Conservation (phyloP, 2,797 vertebrate species). For the Crenuchus spilurus region DNA sequence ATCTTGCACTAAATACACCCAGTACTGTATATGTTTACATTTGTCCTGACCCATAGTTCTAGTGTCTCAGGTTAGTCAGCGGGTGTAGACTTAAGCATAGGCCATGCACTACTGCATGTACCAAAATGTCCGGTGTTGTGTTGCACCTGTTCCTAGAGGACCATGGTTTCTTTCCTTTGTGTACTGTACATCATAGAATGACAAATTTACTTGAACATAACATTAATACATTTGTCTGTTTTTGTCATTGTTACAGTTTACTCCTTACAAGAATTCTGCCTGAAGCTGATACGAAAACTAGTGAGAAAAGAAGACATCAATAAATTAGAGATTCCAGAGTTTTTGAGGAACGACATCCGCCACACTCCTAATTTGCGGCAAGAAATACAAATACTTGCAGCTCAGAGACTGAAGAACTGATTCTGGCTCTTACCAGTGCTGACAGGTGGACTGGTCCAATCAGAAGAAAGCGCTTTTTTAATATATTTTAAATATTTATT, state of each 20-base stretch:
- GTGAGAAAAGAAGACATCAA: conserved; percentile 49
- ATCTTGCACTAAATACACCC: too few species aligned
- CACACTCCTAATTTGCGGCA: conserved; percentile 23
- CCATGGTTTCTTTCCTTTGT: too few species aligned
- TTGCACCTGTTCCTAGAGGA: too few species aligned
- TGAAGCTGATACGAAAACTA: conserved; percentile 40
- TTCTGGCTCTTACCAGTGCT: neutral
- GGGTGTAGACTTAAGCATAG: too few species aligned
- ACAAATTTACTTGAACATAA: neutral
- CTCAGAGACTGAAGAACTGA: neutral
- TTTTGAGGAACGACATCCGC: conserved; percentile 41
- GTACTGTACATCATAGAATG: neutral
- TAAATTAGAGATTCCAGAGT: conserved; percentile 52
- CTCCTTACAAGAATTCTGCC: conserved; percentile 50
- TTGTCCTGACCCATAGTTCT: too few species aligned
- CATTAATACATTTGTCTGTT: neutral
- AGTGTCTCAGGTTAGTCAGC: too few species aligned
- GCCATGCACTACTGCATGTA: too few species aligned
- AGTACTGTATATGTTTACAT: too few species aligned
- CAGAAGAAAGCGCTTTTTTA: too few species aligned
- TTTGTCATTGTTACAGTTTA: conserved; percentile 43
- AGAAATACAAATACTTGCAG: conserved; percentile 39
- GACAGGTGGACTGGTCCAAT: neutral
- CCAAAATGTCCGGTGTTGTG: too few species aligned
- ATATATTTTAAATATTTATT: too few species aligned